Evolutionary conservation across 2,797 vertebrate species (phyloP), one percentile per base, ranked within the genome.

Genomic region (Cyprinodon diabolis): DNA sequence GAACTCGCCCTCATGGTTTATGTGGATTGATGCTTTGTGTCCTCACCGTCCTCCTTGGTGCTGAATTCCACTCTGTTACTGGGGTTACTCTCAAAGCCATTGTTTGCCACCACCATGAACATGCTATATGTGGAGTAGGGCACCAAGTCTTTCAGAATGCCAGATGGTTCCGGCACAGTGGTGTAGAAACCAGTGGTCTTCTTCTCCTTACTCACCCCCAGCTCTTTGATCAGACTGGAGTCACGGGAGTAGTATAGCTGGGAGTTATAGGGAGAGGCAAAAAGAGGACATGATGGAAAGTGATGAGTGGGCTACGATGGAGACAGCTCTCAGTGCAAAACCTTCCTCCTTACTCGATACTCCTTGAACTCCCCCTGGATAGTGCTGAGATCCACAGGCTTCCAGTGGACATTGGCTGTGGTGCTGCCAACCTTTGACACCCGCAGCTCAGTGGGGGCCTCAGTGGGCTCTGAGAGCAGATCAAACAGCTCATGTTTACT

Each of bases 241-340:
- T 98, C 97, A 68, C 97, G 95, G 96, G 96, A 97, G 95, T 96
- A 98, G 94, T 98, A 96, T 77, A 98, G 92, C 98, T 99, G 94
- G 71, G 66, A 56, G 52, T 35, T 0, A 70, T 6, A 30, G 43
- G 1, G 10, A 14, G 12, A 69, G 43, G 45, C 15, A 55, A 51
- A 55, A 51, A 1, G 37, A 12, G 40, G 58, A n/a, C 21, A 40
- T 14, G 93, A 72, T 76, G 9, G 54, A 60, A 19, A 70, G 15
- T 43, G 37, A 66, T 23, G 3, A 6, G 65, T 25, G n/a, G 15
- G 19, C 19, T 21, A 43, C 37, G 21, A 5, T 63, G 60, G 4
- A 65, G 40, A 23, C 21, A 65, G 62, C 35, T 19, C 47, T 67
- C 48, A 52, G 12, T n/a, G 25, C 4, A 43, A 8, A 40, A 9